Evolutionary conservation across 2,888 invertebrate genomes (phyloP).

Genomic region (Diadegma fenestrale): DNA sequence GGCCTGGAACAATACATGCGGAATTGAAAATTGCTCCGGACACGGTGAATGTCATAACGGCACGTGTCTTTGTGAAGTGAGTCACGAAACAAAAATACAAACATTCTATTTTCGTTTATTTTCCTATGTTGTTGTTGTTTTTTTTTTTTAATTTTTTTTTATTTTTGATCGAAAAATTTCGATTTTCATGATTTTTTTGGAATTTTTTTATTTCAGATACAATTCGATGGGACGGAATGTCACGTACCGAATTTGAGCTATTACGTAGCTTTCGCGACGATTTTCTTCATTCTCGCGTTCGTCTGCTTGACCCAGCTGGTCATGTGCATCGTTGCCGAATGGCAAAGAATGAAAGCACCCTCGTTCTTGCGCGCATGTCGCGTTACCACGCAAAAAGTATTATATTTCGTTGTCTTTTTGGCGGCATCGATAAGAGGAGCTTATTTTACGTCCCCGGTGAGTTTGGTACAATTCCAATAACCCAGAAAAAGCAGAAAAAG

Average conservation of each 20-base stretch:
- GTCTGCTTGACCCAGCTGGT: slow-evolving; percentile 94
- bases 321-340: slow-evolving; percentile 93
- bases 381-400: slow-evolving; percentile 95
- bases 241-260: slow-evolving; percentile 94
- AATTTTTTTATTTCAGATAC: slow-evolving; percentile 86
- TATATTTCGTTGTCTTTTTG: slow-evolving; percentile 94
- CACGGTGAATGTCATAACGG: slow-evolving; percentile 97
- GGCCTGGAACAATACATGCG: slow-evolving; percentile 86
- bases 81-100: slow-evolving; percentile 73
- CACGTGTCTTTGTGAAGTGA: slow-evolving; percentile 96
- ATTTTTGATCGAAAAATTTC: neutral
- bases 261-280: slow-evolving; percentile 87
- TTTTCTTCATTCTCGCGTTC: slow-evolving; percentile 93
- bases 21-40: slow-evolving; percentile 93
- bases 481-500: neutral
- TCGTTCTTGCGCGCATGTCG: slow-evolving; percentile 93
- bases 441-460: slow-evolving; percentile 95
- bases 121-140: neutral
- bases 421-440: slow-evolving; percentile 94
- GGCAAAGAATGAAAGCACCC: slow-evolving; percentile 93
- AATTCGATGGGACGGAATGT: slow-evolving; percentile 93
- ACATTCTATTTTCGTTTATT: neutral
- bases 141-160: neutral
- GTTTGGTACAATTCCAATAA: slow-evolving; percentile 73
- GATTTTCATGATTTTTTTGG: neutral